Base-by-base conservation (phyloP, 2,888 invertebrate species). In the Cataglyphis altisquamis region DNA sequence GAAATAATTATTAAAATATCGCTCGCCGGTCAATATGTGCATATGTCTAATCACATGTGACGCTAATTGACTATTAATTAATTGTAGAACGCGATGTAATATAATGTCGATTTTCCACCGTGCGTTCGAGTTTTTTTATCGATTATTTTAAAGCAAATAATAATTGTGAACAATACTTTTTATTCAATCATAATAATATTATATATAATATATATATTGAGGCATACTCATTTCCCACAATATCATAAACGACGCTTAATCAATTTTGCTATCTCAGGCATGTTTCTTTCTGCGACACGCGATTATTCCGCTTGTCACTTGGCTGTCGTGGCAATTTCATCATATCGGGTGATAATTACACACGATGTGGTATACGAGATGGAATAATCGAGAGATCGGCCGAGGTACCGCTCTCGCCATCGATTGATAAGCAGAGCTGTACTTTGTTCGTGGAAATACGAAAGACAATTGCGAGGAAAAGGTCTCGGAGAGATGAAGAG, bases 291-390 rank as follows among this genome's bases (percentile, higher is more conserved):
- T n/a, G 21, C 41, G 29, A 41, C 57, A 41, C 32, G 57, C 72
- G 72, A 80, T 80, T 72, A 72, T 80, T 60, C 45, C 57, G 78
- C 70, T 60, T 70, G 78, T 72, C 72, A 80, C 60, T 72, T 45
- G 57, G 70, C 57, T 21, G 78, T 60, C 55, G 45, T 12, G 32
- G 21, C 78, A 70, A 78, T 70, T 77, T 77, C 55, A 55, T 70
- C 70, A 78, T 78, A 78, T 70, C 78, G 57, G n/a, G 78, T 25
- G 70, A 57, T 78, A 78, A 78, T 78, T 78, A 70, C 29, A 78
- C 32, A 64, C 48, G 68, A 77, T 67, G 75, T 52, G 25, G 25
- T 29, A 41, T 57, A 57, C 57, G 57, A 78, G 78, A 70, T 48
- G 48, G 68, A 78, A 78, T 78, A 78, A 78, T 70, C 70, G 78